Base-by-base conservation (phyloP, 2,113 vertebrate genomes). In the Hystrix brachyura region DNA sequence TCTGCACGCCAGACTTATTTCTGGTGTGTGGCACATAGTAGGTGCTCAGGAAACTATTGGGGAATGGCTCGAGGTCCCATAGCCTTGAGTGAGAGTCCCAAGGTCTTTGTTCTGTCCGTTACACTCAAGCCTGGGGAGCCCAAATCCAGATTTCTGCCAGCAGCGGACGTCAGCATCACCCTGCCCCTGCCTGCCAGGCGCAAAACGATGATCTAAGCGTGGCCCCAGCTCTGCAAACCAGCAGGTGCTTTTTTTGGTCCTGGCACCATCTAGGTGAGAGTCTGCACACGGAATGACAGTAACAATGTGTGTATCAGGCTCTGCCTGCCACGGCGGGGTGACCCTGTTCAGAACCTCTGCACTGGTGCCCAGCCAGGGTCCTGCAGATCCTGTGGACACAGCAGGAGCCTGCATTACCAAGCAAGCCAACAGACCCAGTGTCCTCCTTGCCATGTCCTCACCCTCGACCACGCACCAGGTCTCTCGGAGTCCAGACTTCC, bases 131-230 rank as follows among this genome's bases (percentile, higher is more conserved):
- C 43, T 12, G 19, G 82, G 19, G 82, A 87, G 53, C 21, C 19
- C 15, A 2, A 7, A 6, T 23, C 38, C 64, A 74, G 83, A 76
- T 25, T 29, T 51, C 64, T 34, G 3, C 25, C 8, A 29, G 51
- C 27, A 51, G 67, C 89, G 90, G 85, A 85, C 7, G 12, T 94
- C 78, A 90, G 81, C 65, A 29, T 59, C 84, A 21, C 38, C 71
- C 7, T 53, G 23, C 27, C 67, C 23, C 71, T 4, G 0, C 38
- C 92, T 72, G 38, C 91, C 69, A 85, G 53, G 69, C 88, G 65
- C 23, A 78, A 81, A 96, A 87, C 87, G 86, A 11, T 94, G 64
- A 92, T 34, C 85, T 95, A 55, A 93, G 67, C 8, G 0, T 29
- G 71, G 38, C 71, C 76, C 64, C 51, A 81, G 76, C 59, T 62